phyloP scores from a whole-genome alignment of 2,888 invertebrate genomes.

The Andrena trimmerana region DNA sequence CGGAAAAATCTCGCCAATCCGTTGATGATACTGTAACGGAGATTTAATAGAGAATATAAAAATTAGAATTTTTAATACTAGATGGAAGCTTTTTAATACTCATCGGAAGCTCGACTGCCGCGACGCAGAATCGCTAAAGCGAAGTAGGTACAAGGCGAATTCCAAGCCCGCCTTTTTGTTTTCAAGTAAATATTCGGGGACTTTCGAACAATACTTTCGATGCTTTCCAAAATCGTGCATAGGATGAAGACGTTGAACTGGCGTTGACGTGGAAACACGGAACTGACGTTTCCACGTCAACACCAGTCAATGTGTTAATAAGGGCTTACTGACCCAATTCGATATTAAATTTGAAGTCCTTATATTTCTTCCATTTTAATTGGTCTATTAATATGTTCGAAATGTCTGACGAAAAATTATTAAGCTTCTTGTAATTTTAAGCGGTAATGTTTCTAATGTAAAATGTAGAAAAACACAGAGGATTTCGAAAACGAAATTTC shows the following conservation, averaged over 20 bases:
- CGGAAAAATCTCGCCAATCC: too few species aligned
- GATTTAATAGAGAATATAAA: neutral
- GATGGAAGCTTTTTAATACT: neutral
- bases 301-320: too few species aligned
- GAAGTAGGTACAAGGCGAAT: too few species aligned
- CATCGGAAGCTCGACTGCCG: too few species aligned
- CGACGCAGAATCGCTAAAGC: too few species aligned
- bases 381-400: neutral
- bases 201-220: too few species aligned
- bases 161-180: too few species aligned
- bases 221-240: too few species aligned
- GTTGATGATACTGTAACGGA: too few species aligned
- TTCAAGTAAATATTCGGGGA: too few species aligned
- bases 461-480: neutral
- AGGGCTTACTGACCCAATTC: too few species aligned
- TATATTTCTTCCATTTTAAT: neutral
- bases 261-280: neutral
- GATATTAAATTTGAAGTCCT: neutral
- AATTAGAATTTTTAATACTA: neutral
- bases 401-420: neutral
- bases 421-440: neutral
- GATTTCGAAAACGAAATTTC: neutral
- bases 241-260: neutral
- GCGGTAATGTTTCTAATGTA: neutral
- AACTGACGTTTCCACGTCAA: too few species aligned